phyloP scores from a whole-genome alignment of 2,113 vertebrate species.

The Pygathrix nemaeus region DNA sequence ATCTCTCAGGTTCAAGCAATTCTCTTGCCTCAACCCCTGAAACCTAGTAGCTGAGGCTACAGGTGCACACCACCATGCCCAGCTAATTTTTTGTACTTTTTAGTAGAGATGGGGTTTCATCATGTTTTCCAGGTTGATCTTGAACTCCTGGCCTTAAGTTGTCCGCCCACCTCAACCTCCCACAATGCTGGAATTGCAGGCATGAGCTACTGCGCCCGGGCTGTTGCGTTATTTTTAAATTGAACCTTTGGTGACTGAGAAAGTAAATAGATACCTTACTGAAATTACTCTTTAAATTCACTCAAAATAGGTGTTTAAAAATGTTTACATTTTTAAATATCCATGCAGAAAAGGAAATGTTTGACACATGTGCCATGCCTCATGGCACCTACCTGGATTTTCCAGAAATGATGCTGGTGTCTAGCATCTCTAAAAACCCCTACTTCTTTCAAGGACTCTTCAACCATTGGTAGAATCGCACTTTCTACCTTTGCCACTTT shows the following conservation, averaged over 20 bases:
- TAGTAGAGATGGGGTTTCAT: too few relatives aligned
- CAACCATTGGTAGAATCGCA: too few relatives aligned
- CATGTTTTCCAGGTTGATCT: too few relatives aligned
- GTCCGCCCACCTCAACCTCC: too few relatives aligned
- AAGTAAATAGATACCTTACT: not conserved
- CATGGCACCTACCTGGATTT: not conserved
- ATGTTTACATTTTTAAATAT: not conserved
- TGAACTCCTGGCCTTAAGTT: too few relatives aligned
- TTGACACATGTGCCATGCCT: not conserved
- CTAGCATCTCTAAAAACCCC: not conserved
- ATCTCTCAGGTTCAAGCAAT: too few relatives aligned
- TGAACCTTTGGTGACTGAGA: not conserved
- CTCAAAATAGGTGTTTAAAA: not conserved
- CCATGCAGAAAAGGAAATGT: not conserved
- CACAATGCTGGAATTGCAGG: too few relatives aligned
- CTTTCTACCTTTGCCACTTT: rapidly evolving
- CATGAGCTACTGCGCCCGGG: too few relatives aligned
- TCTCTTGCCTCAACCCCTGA: too few relatives aligned
- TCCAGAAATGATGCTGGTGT: not conserved
- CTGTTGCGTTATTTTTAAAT: not conserved
- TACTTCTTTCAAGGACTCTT: not conserved
- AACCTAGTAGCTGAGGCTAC: too few relatives aligned
- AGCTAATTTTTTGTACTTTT: too few relatives aligned
- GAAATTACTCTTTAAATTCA: not conserved
- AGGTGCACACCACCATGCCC: too few relatives aligned